Percentiles rank a stretch among this genome's conserved stretches.
These are phyloP conservation scores for Tachuris rubrigastra DNA, from an alignment of 2,113 vertebrate genomes.

Conservation along the genomic window DNA sequence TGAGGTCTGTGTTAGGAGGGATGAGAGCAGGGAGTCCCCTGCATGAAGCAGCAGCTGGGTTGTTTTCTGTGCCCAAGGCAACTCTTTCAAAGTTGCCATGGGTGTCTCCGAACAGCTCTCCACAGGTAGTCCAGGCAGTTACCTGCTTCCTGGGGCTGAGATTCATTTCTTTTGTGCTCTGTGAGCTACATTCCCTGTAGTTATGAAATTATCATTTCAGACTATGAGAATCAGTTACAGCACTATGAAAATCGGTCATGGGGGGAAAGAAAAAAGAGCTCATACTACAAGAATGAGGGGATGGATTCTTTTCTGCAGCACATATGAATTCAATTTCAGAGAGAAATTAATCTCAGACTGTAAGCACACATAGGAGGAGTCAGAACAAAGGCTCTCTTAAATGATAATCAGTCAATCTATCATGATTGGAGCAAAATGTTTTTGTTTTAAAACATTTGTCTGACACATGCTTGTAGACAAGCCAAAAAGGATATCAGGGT, in stretches of 20 bases:
- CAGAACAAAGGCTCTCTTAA: constrained; percentile 68
- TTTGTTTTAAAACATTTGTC: constrained; percentile 66
- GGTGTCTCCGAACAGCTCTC: neutral
- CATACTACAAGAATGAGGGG: constrained; percentile 35
- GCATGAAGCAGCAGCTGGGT: neutral
- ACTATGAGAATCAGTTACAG: neutral
- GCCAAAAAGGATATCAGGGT: constrained; percentile 52
- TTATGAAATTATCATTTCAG: constrained; percentile 55
- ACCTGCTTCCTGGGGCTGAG: neutral
- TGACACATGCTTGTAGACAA: constrained; percentile 62
- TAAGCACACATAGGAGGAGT: constrained; percentile 34
- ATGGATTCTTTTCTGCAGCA: constrained; percentile 33
- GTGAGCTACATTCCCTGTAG: constrained; percentile 9
- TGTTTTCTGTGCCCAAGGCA: neutral
- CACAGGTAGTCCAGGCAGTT: neutral
- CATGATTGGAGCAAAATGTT: constrained; percentile 56
- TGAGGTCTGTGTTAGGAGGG: neutral
- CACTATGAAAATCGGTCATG: constrained; percentile 39
- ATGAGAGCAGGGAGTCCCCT: neutral
- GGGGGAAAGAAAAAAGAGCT: constrained; percentile 18
- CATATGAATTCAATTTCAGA: constrained; percentile 67
- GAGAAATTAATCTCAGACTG: constrained; percentile 56
- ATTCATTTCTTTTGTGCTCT: neutral
- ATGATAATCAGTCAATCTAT: constrained; percentile 55
- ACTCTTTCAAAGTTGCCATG: rapidly evolving